Evolutionary conservation across 2,888 invertebrate species (phyloP), one percentile per base, ranked within the genome.

Genomic region (Protula sp.): DNA sequence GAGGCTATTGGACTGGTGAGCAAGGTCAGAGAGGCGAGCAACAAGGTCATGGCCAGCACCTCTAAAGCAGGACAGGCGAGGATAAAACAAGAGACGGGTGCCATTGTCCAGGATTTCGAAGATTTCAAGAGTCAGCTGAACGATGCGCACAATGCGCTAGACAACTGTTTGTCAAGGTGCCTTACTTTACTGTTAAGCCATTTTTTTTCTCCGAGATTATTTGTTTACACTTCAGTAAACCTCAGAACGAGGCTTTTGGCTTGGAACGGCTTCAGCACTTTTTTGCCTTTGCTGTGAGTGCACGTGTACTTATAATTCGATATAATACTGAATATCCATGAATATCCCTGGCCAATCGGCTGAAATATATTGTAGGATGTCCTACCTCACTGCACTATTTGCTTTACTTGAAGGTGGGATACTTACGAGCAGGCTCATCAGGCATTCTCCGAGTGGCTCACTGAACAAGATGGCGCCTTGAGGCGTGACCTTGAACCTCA

Each of bases 371-470:
- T n/a, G n/a, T n/a, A n/a, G n/a, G n/a, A n/a, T n/a, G n/a, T n/a
- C n/a, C n/a, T n/a, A n/a, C n/a, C n/a, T n/a, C n/a, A n/a, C n/a
- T n/a, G n/a, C n/a, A n/a, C n/a, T n/a, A n/a, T n/a, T n/a, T n/a
- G n/a, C n/a, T n/a, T 38, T 9, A 38, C 38, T 19, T 38, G 38
- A 9, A 38, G 38, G 38, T 94, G 94, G 94, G 87, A 87, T 65
- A 91, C 92, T 70, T 95, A 93, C 77, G 94, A 95, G 76, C 86
- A 87, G 65, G 89, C 90, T 1, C 86, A 91, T 70, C 92, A 92
- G 69, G 86, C 89, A 50, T 84, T 95, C 54, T 86, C 91, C 59
- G 85, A 85, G 54, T 94, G 94, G 92, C 81, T 95, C 60, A 87
- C 87, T 54, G 92, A 93, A 64, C 89, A 92, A 0, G 95, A 95